phyloP scores from a whole-genome alignment of 2,888 invertebrate species.

The Agrotis clavis region DNA sequence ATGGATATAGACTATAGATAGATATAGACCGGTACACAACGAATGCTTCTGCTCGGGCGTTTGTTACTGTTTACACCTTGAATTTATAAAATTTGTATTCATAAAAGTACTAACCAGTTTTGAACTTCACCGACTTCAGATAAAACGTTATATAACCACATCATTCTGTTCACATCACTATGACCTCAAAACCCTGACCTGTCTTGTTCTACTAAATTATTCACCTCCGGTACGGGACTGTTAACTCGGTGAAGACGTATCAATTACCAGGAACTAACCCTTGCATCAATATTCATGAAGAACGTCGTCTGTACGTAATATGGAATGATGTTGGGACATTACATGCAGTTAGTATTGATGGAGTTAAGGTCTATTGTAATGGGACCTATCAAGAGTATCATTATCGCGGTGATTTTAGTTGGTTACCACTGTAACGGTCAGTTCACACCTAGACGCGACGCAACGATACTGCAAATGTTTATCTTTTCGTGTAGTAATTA shows the following conservation, averaged over 20 bases:
- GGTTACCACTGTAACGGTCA: too few species aligned
- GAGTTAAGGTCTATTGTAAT: not conserved
- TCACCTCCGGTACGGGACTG: slow-evolving; percentile 21
- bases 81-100: too few species aligned
- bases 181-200: not conserved
- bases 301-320: slow-evolving; percentile 11
- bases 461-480: too few species aligned
- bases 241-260: slow-evolving; percentile 42
- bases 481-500: too few species aligned
- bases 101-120: not conserved
- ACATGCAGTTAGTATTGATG: slow-evolving; percentile 3
- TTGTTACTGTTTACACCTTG: too few species aligned
- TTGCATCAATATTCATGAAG: slow-evolving; percentile 52
- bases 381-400: too few species aligned
- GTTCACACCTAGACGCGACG: too few species aligned
- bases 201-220: slow-evolving; percentile 41
- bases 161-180: not conserved
- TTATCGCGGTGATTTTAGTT: not conserved
- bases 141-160: not conserved
- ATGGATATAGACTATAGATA: too few species aligned
- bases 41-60: too few species aligned
- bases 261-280: slow-evolving; percentile 47
- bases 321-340: slow-evolving; percentile 19
- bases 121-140: not conserved
- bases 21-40: too few species aligned